Conservation (phyloP, 2,797 vertebrate species). For the Notoglanidium macrostoma region DNA sequence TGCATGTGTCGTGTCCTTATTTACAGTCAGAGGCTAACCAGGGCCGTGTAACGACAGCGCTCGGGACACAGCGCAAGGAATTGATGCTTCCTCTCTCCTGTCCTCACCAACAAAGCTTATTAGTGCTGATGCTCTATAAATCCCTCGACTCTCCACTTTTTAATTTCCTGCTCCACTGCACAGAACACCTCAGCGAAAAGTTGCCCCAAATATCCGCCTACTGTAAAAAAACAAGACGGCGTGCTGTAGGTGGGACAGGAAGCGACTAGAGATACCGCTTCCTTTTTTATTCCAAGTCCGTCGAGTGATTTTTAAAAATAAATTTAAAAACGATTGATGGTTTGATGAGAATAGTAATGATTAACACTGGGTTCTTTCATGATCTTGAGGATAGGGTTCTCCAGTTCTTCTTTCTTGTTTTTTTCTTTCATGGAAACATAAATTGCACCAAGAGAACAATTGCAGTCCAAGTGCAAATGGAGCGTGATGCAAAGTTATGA, state of each 20-base stretch:
- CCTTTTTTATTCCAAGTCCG: neutral
- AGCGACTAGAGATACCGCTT: neutral
- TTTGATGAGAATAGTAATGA: neutral
- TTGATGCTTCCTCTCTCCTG: slow-evolving; percentile 55
- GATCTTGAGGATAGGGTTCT: no score
- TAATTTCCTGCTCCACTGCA: slow-evolving; percentile 76
- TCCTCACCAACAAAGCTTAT: slow-evolving; percentile 77
- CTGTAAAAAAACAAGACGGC: slow-evolving; percentile 54
- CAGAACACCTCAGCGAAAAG: slow-evolving; percentile 64
- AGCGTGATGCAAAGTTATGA: no score
- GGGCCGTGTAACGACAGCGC: neutral
- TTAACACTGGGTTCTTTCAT: neutral
- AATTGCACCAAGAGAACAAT: neutral
- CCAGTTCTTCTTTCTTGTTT: neutral
- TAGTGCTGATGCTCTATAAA: slow-evolving; percentile 72
- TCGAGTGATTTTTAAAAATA: neutral
- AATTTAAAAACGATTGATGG: neutral
- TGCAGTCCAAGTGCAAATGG: neutral
- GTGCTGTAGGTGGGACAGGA: neutral
- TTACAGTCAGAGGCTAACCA: slow-evolving; percentile 19
- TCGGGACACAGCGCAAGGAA: neutral
- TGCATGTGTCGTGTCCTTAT: slow-evolving; percentile 57
- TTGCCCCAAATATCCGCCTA: slow-evolving; percentile 57
- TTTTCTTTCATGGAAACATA: neutral
- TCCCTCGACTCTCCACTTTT: slow-evolving; percentile 69